A percentile compares a stretch with the other conserved stretches of the same genome.
These are phyloP conservation scores for Polyergus mexicanus DNA, from an alignment of 1,140 invertebrate species.

Conservation along the genomic window DNA sequence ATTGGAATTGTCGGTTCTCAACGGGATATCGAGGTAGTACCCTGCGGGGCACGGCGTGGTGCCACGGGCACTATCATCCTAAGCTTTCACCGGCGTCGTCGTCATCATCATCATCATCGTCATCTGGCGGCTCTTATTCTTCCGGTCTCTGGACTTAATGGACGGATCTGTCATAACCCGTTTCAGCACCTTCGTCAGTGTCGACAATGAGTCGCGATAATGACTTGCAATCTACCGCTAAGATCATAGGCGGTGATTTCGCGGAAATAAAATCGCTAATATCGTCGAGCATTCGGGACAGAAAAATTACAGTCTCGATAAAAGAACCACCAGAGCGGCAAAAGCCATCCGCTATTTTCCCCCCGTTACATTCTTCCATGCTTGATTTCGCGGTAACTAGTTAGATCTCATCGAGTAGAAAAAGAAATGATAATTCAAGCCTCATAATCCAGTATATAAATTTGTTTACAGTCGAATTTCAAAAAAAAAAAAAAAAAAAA, in stretches of 20 bases:
- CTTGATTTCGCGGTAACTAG: not conserved
- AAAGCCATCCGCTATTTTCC: not conserved
- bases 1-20: conserved; percentile 76
- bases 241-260: conserved; percentile 51
- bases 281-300: conserved; percentile 4
- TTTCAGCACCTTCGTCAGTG: conserved; percentile 70
- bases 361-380: not conserved
- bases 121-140: conserved; percentile 78
- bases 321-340: not conserved
- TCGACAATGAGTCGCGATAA: conserved; percentile 56
- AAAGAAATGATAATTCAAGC: not conserved
- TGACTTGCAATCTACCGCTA: conserved; percentile 43
- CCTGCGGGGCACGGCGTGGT: conserved; percentile 79
- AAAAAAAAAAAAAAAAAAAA: too few relatives aligned
- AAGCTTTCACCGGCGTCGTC: conserved; percentile 78
- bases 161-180: conserved; percentile 74
- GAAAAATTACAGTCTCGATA: conserved; percentile 14
- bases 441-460: not conserved
- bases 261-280: conserved; percentile 48
- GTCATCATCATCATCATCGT: conserved; percentile 72
- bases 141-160: conserved; percentile 66
- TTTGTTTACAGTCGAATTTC: not conserved
- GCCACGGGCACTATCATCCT: conserved; percentile 75
- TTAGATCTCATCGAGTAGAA: not conserved
- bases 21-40: conserved; percentile 78